Evolutionary conservation across 30 jellyfish, hydroid and myxozoan species (phyloP), one percentile per base, ranked within the genome.

Genomic region (Aurelia aurita): DNA sequence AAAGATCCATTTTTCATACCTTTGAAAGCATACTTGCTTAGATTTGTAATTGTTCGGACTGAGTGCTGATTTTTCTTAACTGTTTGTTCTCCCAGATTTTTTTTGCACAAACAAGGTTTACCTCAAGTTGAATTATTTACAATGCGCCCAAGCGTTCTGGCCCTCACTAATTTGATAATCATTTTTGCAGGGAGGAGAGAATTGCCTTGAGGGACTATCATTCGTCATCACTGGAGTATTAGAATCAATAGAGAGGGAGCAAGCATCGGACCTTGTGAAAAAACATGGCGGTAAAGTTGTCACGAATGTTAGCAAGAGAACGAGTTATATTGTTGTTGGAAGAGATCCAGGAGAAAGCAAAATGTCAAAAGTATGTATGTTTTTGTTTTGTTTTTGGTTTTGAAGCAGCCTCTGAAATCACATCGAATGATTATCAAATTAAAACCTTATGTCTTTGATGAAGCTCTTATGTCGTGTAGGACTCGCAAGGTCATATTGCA

Each of bases 251-350:
- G 99, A 95, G 74, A 74, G 99, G 45, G 99, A 95, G 25, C 86
- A 85, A 18, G 96, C 96, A 7, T 85, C 31, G 11, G 97, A 90
- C 65, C 75, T 84, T 29, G 84, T 95, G 46, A 80, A 95, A 72
- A 59, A 92, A 22, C 76, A 95, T 85, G 99, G 99, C 25, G 99
- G 99, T 3, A 90, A 87, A 46, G 98, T 95, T 6, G 93, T 98
- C 13, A 54, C 89, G 0, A 79, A 90, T 63, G 97, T 95, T 5
- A 95, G 99, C 87, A 89, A 96, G 60, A 95, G 74, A 80, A 95
- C 99, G 39, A 74, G 87, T 31, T 95, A 76, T 44, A 57, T 95
- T 1, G 84, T 95, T 66, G 93, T 86, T 43, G 99, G 99, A 25
- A 60, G 97, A 78, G 99, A 95, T 49, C 93, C 98, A 20, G 99